Percentiles rank a stretch among this genome's conserved stretches.
These are phyloP conservation scores for Petrocephalus sullivani DNA, from an alignment of 2,797 vertebrate genomes.

Conservation along the genomic window DNA sequence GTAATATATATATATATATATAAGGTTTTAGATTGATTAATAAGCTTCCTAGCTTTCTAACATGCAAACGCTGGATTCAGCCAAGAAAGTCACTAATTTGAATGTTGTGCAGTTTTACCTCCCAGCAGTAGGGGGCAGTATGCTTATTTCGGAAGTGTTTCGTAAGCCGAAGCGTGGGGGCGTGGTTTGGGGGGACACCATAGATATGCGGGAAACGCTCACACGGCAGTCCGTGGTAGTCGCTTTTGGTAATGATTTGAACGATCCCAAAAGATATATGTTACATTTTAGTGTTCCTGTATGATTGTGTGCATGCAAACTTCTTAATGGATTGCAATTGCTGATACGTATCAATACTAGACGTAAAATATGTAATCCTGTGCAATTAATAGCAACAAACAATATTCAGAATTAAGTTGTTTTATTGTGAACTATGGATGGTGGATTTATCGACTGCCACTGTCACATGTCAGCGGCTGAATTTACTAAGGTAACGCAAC, in stretches of 20 bases:
- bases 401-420: background rate
- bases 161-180: background rate
- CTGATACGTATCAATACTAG: background rate
- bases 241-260: background rate
- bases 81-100: background rate
- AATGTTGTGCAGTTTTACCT: background rate
- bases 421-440: slow-evolving; percentile 34
- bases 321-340: background rate
- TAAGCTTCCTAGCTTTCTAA: background rate
- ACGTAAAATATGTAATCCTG: background rate
- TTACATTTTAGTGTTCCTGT: background rate
- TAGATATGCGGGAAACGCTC: background rate
- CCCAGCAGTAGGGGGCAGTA: background rate
- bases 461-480: slow-evolving; percentile 57
- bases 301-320: background rate
- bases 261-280: background rate
- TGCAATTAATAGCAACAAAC: background rate
- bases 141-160: background rate
- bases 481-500: slow-evolving; percentile 47
- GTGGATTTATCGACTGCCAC: slow-evolving; percentile 53
- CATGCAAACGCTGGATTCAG: background rate
- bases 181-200: background rate
- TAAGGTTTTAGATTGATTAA: background rate
- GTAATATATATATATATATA: background rate
- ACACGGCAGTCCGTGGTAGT: background rate